Conservation (phyloP, 2,797 vertebrate genomes). For the Eulemur albifrons region DNA sequence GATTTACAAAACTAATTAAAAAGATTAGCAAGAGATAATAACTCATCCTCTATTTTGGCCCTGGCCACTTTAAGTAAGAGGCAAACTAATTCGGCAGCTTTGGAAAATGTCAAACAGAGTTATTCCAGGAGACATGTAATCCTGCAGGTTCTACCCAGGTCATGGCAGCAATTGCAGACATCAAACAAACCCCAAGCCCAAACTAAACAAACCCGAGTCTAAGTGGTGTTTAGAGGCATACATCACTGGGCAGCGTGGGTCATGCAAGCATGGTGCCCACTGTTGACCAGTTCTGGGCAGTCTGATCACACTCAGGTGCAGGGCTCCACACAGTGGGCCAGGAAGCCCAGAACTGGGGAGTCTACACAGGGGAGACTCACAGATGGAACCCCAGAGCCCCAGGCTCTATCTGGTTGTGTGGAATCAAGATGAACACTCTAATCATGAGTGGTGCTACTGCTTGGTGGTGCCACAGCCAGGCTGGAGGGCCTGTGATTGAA, state of each 20-base stretch:
- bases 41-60: background rate
- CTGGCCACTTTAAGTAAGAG: slow-evolving; percentile 40
- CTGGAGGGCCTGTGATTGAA: accelerated
- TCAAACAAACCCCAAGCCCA: background rate
- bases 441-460: background rate
- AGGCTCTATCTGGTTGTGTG: slow-evolving; percentile 52
- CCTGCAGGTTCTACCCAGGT: accelerated
- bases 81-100: background rate
- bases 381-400: background rate
- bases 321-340: background rate
- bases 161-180: background rate
- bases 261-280: background rate
- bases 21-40: slow-evolving; percentile 19
- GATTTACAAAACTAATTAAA: slow-evolving; percentile 40
- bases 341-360: background rate
- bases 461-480: accelerated
- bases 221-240: background rate
- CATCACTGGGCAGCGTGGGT: background rate
- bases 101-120: background rate
- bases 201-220: background rate
- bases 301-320: background rate
- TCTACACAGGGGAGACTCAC: background rate
- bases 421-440: slow-evolving; percentile 40
- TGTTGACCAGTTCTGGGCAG: background rate
- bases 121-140: background rate